Percentiles rank a stretch among this genome's conserved stretches.
These are phyloP conservation scores for Cepaea hortensis DNA, from an alignment of 2,888 invertebrate genomes.

Conservation along the genomic window DNA sequence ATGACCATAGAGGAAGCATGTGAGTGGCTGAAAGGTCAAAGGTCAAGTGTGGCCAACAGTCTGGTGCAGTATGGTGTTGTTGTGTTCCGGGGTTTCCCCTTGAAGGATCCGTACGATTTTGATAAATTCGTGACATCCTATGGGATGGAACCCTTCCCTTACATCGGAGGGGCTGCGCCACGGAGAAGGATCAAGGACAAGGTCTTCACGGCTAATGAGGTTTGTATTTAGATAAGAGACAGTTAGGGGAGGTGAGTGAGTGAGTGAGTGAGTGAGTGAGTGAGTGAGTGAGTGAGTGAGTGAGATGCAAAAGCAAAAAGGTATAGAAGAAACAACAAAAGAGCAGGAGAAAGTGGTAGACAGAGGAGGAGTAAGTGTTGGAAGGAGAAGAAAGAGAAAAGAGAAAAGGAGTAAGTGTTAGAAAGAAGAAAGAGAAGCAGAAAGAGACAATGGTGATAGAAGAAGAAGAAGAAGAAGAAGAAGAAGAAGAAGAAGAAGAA, in stretches of 20 bases:
- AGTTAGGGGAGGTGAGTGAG: neutral
- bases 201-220: constrained; percentile 67
- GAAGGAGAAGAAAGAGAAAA: neutral
- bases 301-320: too few species aligned
- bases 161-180: constrained; percentile 66
- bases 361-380: neutral
- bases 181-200: constrained; percentile 57
- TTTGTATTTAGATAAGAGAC: constrained; percentile 10
- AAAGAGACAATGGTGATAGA: too few species aligned
- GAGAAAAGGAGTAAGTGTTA: neutral
- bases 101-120: constrained; percentile 59
- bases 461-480: too few species aligned
- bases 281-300: neutral
- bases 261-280: neutral
- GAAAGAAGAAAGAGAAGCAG: too few species aligned
- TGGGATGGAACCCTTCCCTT: constrained; percentile 59
- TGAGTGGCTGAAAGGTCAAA: constrained; percentile 53
- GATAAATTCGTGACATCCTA: constrained; percentile 58
- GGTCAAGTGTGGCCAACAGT: constrained; percentile 46
- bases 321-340: neutral
- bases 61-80: constrained; percentile 62
- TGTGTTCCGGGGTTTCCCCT: constrained; percentile 63
- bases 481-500: too few species aligned
- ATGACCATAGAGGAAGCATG: neutral
- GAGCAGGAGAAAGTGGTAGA: neutral